Percentiles rank a stretch among this genome's conserved stretches.
phyloP scores from a whole-genome alignment of 2,113 vertebrate species.

The Atlantisia rogersi region DNA sequence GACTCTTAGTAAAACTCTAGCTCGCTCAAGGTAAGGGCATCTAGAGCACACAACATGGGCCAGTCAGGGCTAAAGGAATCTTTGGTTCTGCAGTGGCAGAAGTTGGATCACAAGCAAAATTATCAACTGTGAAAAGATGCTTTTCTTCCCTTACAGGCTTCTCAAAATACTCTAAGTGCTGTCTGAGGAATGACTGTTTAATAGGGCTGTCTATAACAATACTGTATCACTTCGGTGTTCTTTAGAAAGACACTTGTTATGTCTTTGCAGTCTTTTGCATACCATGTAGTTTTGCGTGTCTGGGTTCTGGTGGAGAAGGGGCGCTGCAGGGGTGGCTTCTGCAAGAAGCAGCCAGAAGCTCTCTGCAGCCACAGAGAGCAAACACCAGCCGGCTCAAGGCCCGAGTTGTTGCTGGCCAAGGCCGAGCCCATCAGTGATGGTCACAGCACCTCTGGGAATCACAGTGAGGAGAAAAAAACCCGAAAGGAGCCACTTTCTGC shows the following conservation, averaged over 20 bases:
- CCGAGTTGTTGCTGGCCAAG: too few species aligned
- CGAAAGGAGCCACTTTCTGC: too few species aligned
- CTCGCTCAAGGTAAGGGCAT: constrained; percentile 72
- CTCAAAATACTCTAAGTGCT: not conserved
- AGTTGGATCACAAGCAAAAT: not conserved
- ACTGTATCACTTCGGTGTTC: not conserved
- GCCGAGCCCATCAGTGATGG: too few species aligned
- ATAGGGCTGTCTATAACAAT: not conserved
- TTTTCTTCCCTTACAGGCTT: not conserved
- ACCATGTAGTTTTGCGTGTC: too few species aligned
- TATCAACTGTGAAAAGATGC: not conserved
- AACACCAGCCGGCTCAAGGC: too few species aligned
- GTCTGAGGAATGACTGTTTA: not conserved
- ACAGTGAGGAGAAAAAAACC: too few species aligned
- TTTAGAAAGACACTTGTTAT: not conserved
- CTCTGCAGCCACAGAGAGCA: too few species aligned
- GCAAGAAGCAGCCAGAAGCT: too few species aligned
- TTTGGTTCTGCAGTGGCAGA: not conserved
- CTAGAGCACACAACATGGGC: not conserved
- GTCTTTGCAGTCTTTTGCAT: not conserved
- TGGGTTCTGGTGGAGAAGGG: too few species aligned
- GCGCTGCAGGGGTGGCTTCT: too few species aligned
- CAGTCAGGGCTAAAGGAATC: not conserved
- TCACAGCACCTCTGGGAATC: too few species aligned
- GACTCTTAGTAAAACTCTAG: constrained; percentile 67